These are phyloP conservation scores for Canis aureus DNA, from an alignment of 2,113 vertebrate genomes.

Conservation along the genomic window DNA sequence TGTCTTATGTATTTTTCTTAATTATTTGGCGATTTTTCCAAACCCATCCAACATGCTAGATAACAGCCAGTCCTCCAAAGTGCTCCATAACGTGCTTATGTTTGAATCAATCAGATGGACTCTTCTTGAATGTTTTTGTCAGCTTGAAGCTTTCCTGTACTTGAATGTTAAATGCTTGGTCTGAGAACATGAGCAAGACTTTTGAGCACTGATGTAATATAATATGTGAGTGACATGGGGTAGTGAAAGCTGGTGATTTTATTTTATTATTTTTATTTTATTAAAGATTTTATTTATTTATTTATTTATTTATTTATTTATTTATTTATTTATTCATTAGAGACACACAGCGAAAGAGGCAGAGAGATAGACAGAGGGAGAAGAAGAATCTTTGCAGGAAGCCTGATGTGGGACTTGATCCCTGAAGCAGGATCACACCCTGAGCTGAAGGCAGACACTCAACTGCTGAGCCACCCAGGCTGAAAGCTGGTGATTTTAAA, in stretches of 20 bases:
- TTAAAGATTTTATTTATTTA: too few relatives aligned
- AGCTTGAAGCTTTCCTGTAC: neutral
- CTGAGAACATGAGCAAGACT: neutral
- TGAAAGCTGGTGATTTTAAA: neutral
- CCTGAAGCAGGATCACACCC: too few relatives aligned
- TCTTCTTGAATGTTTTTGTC: neutral
- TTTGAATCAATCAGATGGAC: neutral
- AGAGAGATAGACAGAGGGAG: too few relatives aligned
- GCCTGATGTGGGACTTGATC: too few relatives aligned
- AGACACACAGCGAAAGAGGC: too few relatives aligned
- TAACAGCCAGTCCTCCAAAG: neutral
- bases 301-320: too few relatives aligned
- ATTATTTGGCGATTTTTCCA: neutral
- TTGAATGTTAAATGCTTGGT: conserved; percentile 20
- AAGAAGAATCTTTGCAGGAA: too few relatives aligned
- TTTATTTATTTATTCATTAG: too few relatives aligned
- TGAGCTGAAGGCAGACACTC: too few relatives aligned
- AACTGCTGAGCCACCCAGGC: too few relatives aligned
- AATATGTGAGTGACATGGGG: neutral
- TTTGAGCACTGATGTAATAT: neutral
- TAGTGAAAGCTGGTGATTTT: neutral
- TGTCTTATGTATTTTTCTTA: neutral
- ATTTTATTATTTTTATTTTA: too few relatives aligned
- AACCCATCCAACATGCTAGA: neutral
- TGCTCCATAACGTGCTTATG: neutral